Evolutionary conservation across 2,888 invertebrate species (phyloP), one percentile per base, ranked within the genome.

Genomic region (Halictus ligatus): DNA sequence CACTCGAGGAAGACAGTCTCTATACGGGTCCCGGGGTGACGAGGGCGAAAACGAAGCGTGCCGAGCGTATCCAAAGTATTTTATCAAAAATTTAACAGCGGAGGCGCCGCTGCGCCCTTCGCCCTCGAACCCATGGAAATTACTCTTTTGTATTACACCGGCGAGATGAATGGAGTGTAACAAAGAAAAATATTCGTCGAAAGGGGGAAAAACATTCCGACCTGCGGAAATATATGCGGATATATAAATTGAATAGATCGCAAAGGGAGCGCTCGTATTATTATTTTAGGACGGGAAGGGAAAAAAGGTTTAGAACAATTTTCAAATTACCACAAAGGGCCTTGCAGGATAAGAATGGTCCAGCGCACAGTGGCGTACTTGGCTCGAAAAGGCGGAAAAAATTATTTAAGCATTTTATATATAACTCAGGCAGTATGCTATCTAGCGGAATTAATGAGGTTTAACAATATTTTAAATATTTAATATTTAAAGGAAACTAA

Each of bases 51-150:
- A 69, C 78, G 75, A 69, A 75, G 46, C 71, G 75, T 40, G 40
- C 48, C 72, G 75, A 83, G 75, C 80, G 74, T 46, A 60, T 60
- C 92, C 91, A 92, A 69, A 93, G 92, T 92, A 94, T 93, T 92
- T 93, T 91, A 91, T 91, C 91, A 92, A 91, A 91, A 90, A 85
- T 83, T 85, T 76, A 48, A 67, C 69, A n/a, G 21, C 35, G 15
- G 25, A 13, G 7, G 60, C 54, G 58, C n/a, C 5, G 67, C 72
- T 48, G n/a, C 48, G 29, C 58, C 75, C 35, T n/a, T 40, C 18
- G 18, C 5, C 15, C 54, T 64, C 15, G 60, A 25, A 50, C 29
- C 43, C 12, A 71, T 72, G 72, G 25, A 72, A 72, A 48, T 18
- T 25, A 48, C 46, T 29, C 8, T 15, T 25, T 25, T 25, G 46